These are phyloP conservation scores for Gymnocephalus cernua DNA, from an alignment of 2,113 vertebrate species.

Conservation along the genomic window DNA sequence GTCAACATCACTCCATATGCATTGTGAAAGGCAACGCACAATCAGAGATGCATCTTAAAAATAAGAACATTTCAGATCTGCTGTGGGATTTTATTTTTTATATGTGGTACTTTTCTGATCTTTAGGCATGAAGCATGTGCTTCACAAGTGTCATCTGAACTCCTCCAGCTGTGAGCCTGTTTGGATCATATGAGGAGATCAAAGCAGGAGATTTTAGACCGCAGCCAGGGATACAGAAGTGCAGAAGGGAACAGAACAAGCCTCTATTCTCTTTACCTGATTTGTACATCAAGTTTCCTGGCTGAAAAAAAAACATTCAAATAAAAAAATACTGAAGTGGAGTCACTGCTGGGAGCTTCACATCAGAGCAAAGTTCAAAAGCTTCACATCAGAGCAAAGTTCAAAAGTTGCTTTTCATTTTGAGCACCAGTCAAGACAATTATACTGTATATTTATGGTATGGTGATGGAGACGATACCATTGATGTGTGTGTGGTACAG, in stretches of 20 bases:
- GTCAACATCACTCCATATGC: not conserved
- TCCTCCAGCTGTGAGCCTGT: constrained; percentile 74
- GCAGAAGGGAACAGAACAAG: constrained; percentile 53
- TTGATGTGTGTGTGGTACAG: not conserved
- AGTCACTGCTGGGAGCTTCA: not conserved
- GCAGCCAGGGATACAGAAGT: constrained; percentile 60
- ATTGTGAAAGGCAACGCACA: not conserved
- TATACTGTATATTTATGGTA: constrained; percentile 6
- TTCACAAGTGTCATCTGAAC: constrained; percentile 66
- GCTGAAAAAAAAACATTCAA: no score
- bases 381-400: constrained; percentile 26
- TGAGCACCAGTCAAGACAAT: not conserved
- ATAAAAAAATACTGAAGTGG: not conserved
- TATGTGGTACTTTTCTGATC: constrained; percentile 55
- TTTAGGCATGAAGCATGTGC: constrained; percentile 73
- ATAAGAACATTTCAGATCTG: constrained; percentile 3
- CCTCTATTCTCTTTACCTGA: constrained; percentile 74
- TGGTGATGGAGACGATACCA: not conserved
- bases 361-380: constrained; percentile 33
- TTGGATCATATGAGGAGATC: constrained; percentile 81
- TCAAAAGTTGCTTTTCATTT: constrained; percentile 20
- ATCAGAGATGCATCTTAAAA: not conserved
- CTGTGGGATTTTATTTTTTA: not conserved
- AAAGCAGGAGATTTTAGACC: constrained; percentile 75
- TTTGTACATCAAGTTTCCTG: constrained; percentile 34